Base-by-base conservation (phyloP, 1,140 invertebrate genomes). In the Bradynema listronoti region DNA sequence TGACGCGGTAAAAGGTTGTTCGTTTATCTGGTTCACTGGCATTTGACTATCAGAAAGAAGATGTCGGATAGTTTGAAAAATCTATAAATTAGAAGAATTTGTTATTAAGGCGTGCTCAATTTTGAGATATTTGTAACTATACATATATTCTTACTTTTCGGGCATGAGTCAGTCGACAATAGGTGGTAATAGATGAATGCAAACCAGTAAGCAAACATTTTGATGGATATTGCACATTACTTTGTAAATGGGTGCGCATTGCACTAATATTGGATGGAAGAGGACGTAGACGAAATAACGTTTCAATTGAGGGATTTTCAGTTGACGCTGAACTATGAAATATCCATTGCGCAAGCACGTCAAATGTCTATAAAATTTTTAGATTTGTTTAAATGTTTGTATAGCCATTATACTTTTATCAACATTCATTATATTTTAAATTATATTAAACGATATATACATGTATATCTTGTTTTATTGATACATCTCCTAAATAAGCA, bases 311-410 rank as follows among this genome's bases (percentile, higher is more conserved):
- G 4, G 22, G 19, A 46, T 68, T 68, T 36, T 65, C 62, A 22
- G 43, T 41, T 32, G 56, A 56, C 36, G 50, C 68, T n/a, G 68
- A 24, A 7, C 62, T 65, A n/a, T 33, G n/a, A 27, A 65, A 65
- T n/a, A 65, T 68, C 62, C 62, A 65, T 52, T 50, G 58, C 5
- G 64, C 62, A 4, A 65, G 7, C 6, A 33, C 51, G 11, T 32
- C 19, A 19, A 65, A 55, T 55, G 25, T 22, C 45, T 47, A 7
- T n/a, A n/a, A n/a, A n/a, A n/a, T n/a, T n/a, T n/a, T n/a, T n/a
- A n/a, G n/a, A n/a, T n/a, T n/a, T n/a, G n/a, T n/a, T n/a, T n/a
- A n/a, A n/a, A n/a, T n/a, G n/a, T n/a, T n/a, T n/a, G n/a, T n/a
- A n/a, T n/a, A n/a, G n/a, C n/a, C n/a, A n/a, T n/a, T n/a, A n/a